phyloP scores from a whole-genome alignment of 2,888 invertebrate genomes.

The Temnothorax unifasciatus region DNA sequence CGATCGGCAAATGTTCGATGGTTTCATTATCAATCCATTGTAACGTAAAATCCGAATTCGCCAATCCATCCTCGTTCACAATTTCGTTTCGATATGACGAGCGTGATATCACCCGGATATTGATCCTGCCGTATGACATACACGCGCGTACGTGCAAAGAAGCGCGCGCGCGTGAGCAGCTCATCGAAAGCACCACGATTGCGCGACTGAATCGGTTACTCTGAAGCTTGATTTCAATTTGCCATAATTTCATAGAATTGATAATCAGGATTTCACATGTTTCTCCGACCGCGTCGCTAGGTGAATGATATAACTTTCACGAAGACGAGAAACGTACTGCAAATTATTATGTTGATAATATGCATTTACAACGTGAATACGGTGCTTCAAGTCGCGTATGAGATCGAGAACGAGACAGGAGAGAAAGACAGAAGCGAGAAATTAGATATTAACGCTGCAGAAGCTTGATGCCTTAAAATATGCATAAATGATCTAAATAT shows the following conservation, averaged over 20 bases:
- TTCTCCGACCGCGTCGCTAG: conserved; percentile 51
- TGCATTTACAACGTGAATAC: conserved; percentile 61
- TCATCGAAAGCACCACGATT: conserved; percentile 47
- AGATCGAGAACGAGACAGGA: conserved; percentile 29
- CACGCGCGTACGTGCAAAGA: conserved; percentile 45
- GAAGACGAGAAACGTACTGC: conserved; percentile 51
- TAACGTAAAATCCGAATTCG: conserved; percentile 74
- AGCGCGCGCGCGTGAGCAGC: conserved; percentile 42
- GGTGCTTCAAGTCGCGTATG: conserved; percentile 52
- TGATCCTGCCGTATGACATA: conserved; percentile 66
- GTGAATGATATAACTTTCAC: conserved; percentile 58
- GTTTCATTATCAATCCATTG: conserved; percentile 76
- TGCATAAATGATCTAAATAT: background rate
- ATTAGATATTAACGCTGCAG: conserved; percentile 4
- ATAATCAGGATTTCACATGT: conserved; percentile 68
- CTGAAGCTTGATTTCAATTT: conserved; percentile 72
- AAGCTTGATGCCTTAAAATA: background rate
- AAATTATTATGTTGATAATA: conserved; percentile 76
- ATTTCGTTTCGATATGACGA: conserved; percentile 72
- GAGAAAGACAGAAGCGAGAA: conserved; percentile 14
- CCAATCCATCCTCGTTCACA: conserved; percentile 68
- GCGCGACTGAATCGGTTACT: conserved; percentile 59
- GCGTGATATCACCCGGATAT: conserved; percentile 71
- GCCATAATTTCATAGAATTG: conserved; percentile 69
- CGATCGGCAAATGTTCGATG: conserved; percentile 54